Evolutionary conservation across 35 echinoderm and acorn worm species (phyloP), one percentile per base, ranked within the genome.

Genomic region (Diadema setosum): DNA sequence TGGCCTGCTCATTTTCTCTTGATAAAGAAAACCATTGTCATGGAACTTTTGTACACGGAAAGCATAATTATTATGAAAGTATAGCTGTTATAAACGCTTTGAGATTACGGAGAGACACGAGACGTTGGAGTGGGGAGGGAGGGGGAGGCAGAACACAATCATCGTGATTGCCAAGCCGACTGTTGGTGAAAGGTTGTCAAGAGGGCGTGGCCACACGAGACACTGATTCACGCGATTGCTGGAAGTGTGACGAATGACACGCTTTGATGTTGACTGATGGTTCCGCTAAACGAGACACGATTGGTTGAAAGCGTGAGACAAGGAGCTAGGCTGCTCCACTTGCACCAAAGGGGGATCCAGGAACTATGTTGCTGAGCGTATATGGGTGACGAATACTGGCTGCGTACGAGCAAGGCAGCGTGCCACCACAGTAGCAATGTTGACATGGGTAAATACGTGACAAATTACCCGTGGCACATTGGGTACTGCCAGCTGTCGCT

Each of bases 201-300:
- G 44, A 78, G 73, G 73, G 73, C 73, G 73, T 78, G 73, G 73
- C 73, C 73, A 3, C 73, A 78, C 73, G 73, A 78, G 73, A 78
- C 73, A 44, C 73, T 78, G 73, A 78, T 78, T 78, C 73, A 78
- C 37, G 73, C 73, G 73, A 78, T 78, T 78, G 73, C 73, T 78
- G 73, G 73, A 78, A 78, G 73, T 78, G 73, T 78, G 73, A 78
- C 73, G 73, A 78, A 78, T 78, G 73, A 78, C 44, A 78, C 73
- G 73, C 73, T 41, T 78, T 41, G 40, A 16, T 44, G 73, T 36
- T 78, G 73, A 78, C 37, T 78, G 73, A 78, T 41, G 44, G 73
- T 78, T 78, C 73, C 73, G 73, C 5, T 42, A 78, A 78, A 44
- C 73, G 37, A 78, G 73, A 78, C 73, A 78, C 73, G 73, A 78